These are phyloP conservation scores for Sycophaga agraensis DNA, from an alignment of 1,140 invertebrate genomes.

Conservation along the genomic window DNA sequence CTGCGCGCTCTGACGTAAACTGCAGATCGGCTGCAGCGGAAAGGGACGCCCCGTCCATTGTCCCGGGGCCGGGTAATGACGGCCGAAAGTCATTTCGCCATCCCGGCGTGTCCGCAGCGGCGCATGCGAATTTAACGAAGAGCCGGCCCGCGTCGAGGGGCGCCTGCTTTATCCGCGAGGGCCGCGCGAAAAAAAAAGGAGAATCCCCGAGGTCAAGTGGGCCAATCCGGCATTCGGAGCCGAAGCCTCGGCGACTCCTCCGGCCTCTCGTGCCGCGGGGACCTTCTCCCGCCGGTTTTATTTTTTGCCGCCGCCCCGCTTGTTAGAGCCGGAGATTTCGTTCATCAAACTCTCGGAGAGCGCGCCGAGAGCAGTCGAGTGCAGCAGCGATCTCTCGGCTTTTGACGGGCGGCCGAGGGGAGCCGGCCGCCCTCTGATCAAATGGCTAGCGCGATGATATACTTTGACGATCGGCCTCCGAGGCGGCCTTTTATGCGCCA, in stretches of 20 bases:
- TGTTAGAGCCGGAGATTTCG: not conserved
- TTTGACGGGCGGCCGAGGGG: too few relatives aligned
- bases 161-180: too few relatives aligned
- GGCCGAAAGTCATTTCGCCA: conserved; percentile 11
- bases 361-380: too few relatives aligned
- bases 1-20: too few relatives aligned
- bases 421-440: too few relatives aligned
- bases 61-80: not conserved
- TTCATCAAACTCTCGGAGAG: not conserved
- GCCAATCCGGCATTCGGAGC: conserved; percentile 14
- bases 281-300: not conserved
- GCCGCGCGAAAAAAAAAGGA: not conserved
- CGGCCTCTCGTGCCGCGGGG: not conserved
- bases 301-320: not conserved
- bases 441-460: too few relatives aligned
- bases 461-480: too few relatives aligned
- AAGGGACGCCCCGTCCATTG: too few relatives aligned
- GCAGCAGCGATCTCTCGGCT: too few relatives aligned
- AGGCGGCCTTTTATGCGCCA: too few relatives aligned
- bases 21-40: too few relatives aligned
- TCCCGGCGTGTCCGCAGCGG: not conserved
- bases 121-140: conserved; percentile 25
- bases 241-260: not conserved
- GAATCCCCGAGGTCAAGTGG: conserved; percentile 16
- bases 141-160: not conserved